Conservation (phyloP, 2,888 invertebrate genomes). For the Meloe dianella region DNA sequence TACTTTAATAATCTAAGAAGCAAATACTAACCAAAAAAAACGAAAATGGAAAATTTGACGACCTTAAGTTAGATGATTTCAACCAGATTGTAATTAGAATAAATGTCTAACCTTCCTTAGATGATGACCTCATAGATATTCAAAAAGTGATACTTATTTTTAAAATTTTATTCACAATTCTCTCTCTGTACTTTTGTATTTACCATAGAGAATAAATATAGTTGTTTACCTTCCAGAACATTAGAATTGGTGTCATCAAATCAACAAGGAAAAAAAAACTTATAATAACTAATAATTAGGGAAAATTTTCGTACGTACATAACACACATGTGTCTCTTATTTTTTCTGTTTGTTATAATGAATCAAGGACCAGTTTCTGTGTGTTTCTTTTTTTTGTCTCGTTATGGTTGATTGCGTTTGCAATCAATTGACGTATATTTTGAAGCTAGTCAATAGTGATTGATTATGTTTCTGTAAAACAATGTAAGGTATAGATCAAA, state of each 20-base stretch:
- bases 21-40: slow-evolving; percentile 13
- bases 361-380: too few species aligned
- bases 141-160: too few species aligned
- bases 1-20: slow-evolving; percentile 32
- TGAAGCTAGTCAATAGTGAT: too few species aligned
- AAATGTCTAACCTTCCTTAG: neutral
- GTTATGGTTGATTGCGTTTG: too few species aligned
- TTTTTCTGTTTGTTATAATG: neutral
- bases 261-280: neutral
- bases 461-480: too few species aligned
- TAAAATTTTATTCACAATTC: neutral
- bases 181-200: neutral
- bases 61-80: neutral
- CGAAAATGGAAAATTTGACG: neutral
- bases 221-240: neutral
- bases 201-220: neutral
- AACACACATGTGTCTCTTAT: neutral
- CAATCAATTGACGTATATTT: too few species aligned
- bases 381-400: too few species aligned
- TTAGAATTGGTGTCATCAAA: neutral
- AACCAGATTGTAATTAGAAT: neutral
- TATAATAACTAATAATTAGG: neutral
- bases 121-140: neutral
- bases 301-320: neutral
- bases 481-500: too few species aligned